Conservation (phyloP, 2,113 vertebrate species). For the Sisor rabdophorus region DNA sequence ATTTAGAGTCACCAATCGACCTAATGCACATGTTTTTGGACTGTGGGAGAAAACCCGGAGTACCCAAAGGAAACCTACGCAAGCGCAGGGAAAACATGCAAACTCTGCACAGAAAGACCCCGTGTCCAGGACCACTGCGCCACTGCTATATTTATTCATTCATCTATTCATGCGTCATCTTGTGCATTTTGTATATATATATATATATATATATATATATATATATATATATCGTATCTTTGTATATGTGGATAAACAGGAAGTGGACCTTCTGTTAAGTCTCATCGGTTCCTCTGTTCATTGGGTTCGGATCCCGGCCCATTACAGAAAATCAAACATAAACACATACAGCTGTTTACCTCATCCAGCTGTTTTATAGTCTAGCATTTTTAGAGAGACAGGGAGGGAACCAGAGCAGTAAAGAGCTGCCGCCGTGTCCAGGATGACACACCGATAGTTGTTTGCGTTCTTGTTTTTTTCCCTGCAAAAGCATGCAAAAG, state of each 20-base stretch:
- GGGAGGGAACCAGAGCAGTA: not conserved
- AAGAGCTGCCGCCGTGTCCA: not conserved
- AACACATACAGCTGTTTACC: not conserved
- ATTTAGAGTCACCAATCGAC: too few relatives aligned
- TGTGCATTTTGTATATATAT: not conserved
- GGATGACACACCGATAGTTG: not conserved
- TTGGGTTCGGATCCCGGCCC: not conserved
- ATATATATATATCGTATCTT: not conserved
- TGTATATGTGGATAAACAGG: not conserved
- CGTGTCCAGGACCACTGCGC: too few relatives aligned
- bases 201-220: not conserved
- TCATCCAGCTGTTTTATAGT: not conserved
- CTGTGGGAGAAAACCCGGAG: too few relatives aligned
- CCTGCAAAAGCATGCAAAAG: not conserved
- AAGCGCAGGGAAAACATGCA: too few relatives aligned
- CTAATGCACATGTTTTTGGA: too few relatives aligned
- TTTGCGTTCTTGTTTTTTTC: conserved; percentile 9
- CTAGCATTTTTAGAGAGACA: too few relatives aligned
- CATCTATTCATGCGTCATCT: too few relatives aligned
- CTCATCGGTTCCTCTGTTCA: not conserved
- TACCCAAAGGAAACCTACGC: too few relatives aligned
- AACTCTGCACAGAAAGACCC: too few relatives aligned
- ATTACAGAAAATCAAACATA: not conserved
- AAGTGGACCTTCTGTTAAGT: not conserved
- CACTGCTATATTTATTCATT: too few relatives aligned